Base-by-base conservation (phyloP, 1,140 invertebrate genomes). In the Globodera rostochiensis region DNA sequence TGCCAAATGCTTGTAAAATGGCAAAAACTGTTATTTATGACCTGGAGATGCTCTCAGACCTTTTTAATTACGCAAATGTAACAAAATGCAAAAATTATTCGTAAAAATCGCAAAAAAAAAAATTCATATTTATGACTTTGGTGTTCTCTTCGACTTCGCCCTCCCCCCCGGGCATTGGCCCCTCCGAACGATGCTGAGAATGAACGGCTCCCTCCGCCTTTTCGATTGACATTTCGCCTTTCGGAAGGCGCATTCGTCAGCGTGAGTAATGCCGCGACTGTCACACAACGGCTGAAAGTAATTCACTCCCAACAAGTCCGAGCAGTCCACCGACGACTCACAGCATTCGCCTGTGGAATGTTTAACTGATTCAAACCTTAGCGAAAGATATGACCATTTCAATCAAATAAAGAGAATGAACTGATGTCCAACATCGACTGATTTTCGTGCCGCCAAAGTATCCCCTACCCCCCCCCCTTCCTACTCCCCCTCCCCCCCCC, bases 211-310 rank as follows among this genome's bases (percentile, higher is more conserved):
- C 6, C 50, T 73, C 4, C 74, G 45, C 11, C 45, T 19, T 45
- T 21, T 46, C 9, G 74, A 19, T 11, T 8, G 74, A 6, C 74
- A 76, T 5, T 53, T 66, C 15, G 50, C 74, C 50, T 73, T 76
- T 53, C 66, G 45, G 74, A 76, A 76, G 11, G 36, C 45, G 19
- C 74, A 76, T 5, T 73, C 9, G 66, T 76, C 66, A 5, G 66
- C n/a, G 50, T 76, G 74, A 60, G 74, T 76, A 1, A n/a, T 46
- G 36, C 74, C 74, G 50, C 50, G 45, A n/a, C 74, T 76, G 50
- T 76, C 74, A 25, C 74, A 76, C 36, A 76, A n/a, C 57, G 57
- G 57, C 57, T 19, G 57, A 64, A 64, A 64, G 57, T 64, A 15
- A 64, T 6, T 13, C 57, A 15, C 57, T 6, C 13, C 57, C 13